A percentile compares a stretch with the other conserved stretches of the same genome.
These are phyloP conservation scores for Gorsachius magnificus DNA, from an alignment of 2,797 vertebrate genomes.

Conservation along the genomic window DNA sequence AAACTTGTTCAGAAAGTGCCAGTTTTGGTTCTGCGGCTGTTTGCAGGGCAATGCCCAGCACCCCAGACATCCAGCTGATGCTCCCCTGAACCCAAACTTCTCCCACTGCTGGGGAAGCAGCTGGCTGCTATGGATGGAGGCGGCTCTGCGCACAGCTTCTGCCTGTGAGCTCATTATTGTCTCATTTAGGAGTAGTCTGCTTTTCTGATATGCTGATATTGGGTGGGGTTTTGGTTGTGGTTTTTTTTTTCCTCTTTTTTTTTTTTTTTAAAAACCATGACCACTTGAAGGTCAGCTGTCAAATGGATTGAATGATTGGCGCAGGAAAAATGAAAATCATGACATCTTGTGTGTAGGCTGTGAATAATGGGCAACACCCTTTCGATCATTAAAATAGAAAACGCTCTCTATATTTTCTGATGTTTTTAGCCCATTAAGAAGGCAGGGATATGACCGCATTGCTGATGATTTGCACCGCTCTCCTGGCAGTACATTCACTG, in stretches of 20 bases:
- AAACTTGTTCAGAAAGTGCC: background rate
- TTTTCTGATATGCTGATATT: background rate
- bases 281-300: background rate
- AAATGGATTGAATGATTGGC: background rate
- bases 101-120: background rate
- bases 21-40: background rate
- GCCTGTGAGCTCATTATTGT: background rate
- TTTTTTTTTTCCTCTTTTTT: background rate
- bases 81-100: background rate
- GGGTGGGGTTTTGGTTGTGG: background rate
- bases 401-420: background rate
- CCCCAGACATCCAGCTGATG: background rate
- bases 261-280: background rate
- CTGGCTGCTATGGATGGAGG: background rate
- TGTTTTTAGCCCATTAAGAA: background rate
- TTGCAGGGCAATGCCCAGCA: background rate
- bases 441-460: background rate
- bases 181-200: background rate
- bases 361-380: constrained; percentile 2
- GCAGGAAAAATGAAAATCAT: background rate
- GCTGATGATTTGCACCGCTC: background rate
- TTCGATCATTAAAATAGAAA: constrained; percentile 4
- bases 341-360: background rate
- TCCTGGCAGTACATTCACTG: background rate
- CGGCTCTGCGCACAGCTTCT: background rate